Evolutionary conservation across 2,797 vertebrate genomes (phyloP).

Genomic region (Stomatorhinus walkeri): DNA sequence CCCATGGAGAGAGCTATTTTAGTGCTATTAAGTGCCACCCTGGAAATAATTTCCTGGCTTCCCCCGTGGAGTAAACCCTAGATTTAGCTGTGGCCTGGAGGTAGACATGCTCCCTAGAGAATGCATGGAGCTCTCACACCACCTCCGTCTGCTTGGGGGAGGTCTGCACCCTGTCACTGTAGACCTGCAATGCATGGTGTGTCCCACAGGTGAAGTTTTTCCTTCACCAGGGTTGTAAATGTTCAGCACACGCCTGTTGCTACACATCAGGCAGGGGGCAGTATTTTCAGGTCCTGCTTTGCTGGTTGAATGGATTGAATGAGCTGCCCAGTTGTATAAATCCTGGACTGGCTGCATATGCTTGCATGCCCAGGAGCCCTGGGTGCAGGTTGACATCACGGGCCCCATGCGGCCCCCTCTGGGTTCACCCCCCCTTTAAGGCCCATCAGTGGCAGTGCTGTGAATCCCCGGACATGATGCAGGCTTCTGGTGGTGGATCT

Average conservation of each 20-base stretch:
- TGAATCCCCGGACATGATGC: constrained; percentile 1
- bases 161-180: neutral
- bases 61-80: constrained; percentile 20
- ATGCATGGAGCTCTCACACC: neutral
- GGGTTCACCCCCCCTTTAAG: neutral
- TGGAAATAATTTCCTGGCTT: constrained; percentile 20
- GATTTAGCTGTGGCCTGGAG: constrained; percentile 28
- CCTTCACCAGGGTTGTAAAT: neutral
- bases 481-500: neutral
- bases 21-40: neutral
- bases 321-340: neutral
- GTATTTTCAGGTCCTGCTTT: neutral
- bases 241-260: neutral
- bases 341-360: neutral
- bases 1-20: constrained; percentile 3
- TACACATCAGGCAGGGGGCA: neutral
- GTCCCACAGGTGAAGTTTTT: neutral
- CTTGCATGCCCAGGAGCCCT: neutral
- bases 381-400: neutral
- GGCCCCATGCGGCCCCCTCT: neutral
- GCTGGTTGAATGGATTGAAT: neutral
- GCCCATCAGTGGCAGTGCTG: neutral
- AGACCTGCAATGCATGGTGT: neutral
- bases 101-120: neutral
- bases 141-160: neutral